These are phyloP conservation scores for Halesus radiatus DNA, from an alignment of 1,140 invertebrate species.

Conservation along the genomic window DNA sequence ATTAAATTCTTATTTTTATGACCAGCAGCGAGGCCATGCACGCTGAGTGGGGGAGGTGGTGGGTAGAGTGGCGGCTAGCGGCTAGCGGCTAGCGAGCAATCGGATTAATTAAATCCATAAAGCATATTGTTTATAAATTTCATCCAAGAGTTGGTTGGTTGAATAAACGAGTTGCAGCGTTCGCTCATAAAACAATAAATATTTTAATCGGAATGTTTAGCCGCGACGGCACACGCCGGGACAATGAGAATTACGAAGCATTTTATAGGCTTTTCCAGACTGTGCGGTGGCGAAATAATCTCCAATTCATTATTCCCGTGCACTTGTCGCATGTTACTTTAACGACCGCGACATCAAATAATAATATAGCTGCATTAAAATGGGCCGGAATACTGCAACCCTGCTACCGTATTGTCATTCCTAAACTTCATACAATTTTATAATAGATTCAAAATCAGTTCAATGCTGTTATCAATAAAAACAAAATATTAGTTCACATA, in stretches of 20 bases:
- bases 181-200: constrained; percentile 6
- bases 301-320: constrained; percentile 2
- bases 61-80: too few relatives aligned
- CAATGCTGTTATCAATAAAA: too few relatives aligned
- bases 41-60: background rate
- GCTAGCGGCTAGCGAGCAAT: background rate
- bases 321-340: constrained; percentile 10
- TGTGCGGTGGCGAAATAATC: constrained; percentile 15
- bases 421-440: too few relatives aligned
- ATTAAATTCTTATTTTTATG: too few relatives aligned
- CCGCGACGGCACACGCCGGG: background rate
- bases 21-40: too few relatives aligned
- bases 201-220: constrained; percentile 34
- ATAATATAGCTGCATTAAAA: too few relatives aligned
- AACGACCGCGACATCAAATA: constrained; percentile 7
- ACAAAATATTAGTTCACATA: too few relatives aligned
- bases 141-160: background rate
- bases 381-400: too few relatives aligned
- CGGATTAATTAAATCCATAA: constrained; percentile 17
- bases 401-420: too few relatives aligned
- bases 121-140: constrained; percentile 4
- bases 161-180: background rate
- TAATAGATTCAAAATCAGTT: too few relatives aligned
- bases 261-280: constrained; percentile 15
- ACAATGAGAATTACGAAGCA: constrained; percentile 20